These are phyloP conservation scores for Caenorhabditis drosophilae DNA, from an alignment of 2,888 invertebrate species.

Conservation along the genomic window DNA sequence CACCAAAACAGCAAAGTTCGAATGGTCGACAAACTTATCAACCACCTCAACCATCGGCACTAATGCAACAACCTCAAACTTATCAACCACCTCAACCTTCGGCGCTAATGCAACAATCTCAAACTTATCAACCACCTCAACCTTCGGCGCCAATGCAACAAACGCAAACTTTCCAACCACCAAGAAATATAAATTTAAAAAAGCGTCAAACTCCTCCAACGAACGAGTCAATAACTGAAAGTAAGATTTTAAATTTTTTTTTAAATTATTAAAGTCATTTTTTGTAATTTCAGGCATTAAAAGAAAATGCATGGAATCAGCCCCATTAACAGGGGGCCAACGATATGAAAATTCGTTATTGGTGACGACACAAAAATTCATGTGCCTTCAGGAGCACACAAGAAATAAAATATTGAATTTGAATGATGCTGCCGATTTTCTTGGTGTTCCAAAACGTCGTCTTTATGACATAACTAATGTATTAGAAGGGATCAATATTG, in stretches of 20 bases:
- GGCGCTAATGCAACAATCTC: background rate
- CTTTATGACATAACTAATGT: slow-evolving; percentile 44
- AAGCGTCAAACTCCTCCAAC: background rate
- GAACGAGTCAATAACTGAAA: background rate
- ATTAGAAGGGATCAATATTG: slow-evolving; percentile 56
- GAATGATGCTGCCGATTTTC: slow-evolving; percentile 63
- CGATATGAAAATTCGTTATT: slow-evolving; percentile 57
- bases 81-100: background rate
- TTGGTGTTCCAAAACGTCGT: slow-evolving; percentile 61
- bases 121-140: background rate
- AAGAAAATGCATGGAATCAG: background rate
- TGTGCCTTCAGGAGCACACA: slow-evolving; percentile 31
- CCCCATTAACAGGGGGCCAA: no score
- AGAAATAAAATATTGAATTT: slow-evolving; percentile 54
- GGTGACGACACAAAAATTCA: slow-evolving; percentile 57
- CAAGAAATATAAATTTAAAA: background rate
- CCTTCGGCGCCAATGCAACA: background rate
- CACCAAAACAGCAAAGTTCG: background rate
- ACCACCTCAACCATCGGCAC: background rate
- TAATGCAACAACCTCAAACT: background rate
- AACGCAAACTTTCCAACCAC: background rate
- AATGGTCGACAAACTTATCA: background rate
- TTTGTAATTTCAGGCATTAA: no score
- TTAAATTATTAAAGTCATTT: background rate
- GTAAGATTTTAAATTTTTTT: background rate